Evolutionary conservation across 2,888 invertebrate genomes (phyloP).

Genomic region (Watsonalla cultraria): DNA sequence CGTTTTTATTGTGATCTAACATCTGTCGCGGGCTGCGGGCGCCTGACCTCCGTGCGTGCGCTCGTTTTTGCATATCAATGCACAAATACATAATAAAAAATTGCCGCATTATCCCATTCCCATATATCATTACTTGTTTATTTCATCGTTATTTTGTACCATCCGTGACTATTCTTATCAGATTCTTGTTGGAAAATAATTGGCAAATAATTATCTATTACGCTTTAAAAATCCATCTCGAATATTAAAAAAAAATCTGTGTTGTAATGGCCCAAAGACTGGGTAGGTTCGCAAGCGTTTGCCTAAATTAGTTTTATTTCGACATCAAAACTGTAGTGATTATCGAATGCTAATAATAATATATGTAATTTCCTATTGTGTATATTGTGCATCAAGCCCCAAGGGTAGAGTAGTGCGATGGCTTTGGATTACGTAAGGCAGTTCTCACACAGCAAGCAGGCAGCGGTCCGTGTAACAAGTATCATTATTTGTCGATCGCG

Average conservation of each 20-base stretch:
- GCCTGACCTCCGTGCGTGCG: conserved; percentile 29
- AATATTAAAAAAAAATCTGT: no score
- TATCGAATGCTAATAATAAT: no score
- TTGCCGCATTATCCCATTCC: background rate
- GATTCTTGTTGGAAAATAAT: background rate
- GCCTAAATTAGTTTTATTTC: no score
- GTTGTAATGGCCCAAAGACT: no score
- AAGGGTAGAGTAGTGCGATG: conserved; percentile 14
- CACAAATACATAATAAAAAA: conserved; percentile 5
- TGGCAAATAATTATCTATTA: no score
- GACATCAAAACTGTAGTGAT: no score
- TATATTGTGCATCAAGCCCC: background rate
- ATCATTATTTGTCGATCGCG: conserved; percentile 43
- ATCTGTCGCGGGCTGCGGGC: conserved; percentile 62
- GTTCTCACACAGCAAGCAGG: conserved; percentile 46
- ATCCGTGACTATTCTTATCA: background rate
- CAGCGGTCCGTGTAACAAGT: conserved; percentile 52
- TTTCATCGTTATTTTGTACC: background rate
- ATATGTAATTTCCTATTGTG: background rate
- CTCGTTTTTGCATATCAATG: conserved; percentile 10
- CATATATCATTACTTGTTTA: background rate
- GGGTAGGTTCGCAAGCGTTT: no score
- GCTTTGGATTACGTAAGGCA: conserved; percentile 51
- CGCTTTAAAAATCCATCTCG: no score
- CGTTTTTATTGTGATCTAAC: conserved; percentile 77